These are phyloP conservation scores for Hylaeus anthracinus DNA, from an alignment of 1,140 invertebrate species.

Conservation along the genomic window DNA sequence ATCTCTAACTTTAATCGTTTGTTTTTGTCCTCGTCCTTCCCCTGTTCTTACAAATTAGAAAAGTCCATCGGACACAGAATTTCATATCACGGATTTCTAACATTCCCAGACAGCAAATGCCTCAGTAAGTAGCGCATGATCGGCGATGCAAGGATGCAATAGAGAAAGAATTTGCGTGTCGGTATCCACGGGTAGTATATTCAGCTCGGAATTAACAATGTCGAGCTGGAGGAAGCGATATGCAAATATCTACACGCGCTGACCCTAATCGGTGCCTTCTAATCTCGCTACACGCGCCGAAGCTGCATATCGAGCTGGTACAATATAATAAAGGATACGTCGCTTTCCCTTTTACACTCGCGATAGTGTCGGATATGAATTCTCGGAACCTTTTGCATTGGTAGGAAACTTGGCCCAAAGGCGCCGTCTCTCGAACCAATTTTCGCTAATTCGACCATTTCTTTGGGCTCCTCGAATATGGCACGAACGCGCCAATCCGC, in stretches of 20 bases:
- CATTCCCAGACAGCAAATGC: background rate
- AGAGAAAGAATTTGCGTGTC: constrained; percentile 21
- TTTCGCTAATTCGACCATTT: too few relatives aligned
- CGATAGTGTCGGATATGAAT: constrained; percentile 2
- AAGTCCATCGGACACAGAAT: background rate
- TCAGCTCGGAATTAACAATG: constrained; percentile 32
- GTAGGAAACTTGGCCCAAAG: too few relatives aligned
- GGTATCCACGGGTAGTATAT: constrained; percentile 14
- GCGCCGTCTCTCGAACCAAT: too few relatives aligned
- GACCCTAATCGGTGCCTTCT: constrained; percentile 42
- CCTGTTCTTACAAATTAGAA: too few relatives aligned
- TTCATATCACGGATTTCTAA: background rate
- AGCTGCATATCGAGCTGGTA: constrained; percentile 5
- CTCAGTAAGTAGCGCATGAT: background rate
- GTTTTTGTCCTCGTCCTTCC: too few relatives aligned
- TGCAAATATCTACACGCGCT: constrained; percentile 59
- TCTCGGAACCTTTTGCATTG: background rate
- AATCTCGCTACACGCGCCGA: constrained; percentile 40
- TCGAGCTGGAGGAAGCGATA: constrained; percentile 52
- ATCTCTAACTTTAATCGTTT: too few relatives aligned
- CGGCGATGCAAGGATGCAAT: background rate
- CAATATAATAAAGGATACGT: constrained; percentile 40
- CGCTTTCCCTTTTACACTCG: background rate
- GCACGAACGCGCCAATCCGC: too few relatives aligned
- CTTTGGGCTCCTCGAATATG: too few relatives aligned